Conservation (phyloP, 92 coral and sea anemone genomes). For the Epizoanthus ramosus region DNA sequence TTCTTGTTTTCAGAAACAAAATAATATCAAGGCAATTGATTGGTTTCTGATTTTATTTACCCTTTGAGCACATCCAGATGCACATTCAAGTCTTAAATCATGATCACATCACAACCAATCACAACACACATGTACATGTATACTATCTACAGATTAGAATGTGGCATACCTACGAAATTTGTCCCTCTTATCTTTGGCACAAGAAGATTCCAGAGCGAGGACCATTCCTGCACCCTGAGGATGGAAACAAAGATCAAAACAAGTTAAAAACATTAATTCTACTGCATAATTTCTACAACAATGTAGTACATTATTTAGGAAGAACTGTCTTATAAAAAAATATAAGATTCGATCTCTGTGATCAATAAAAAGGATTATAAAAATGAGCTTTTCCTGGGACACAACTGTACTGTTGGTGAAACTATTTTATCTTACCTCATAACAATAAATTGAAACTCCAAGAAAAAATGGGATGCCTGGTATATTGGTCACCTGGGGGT, state of each 20-base stretch:
- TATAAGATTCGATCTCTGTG: too few relatives aligned
- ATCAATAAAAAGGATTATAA: too few relatives aligned
- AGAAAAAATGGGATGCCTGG: constrained; percentile 93
- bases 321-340: not conserved
- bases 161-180: constrained; percentile 95
- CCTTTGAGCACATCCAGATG: too few relatives aligned
- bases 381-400: too few relatives aligned
- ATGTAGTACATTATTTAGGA: not conserved
- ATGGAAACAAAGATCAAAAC: not conserved
- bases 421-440: constrained; percentile 69
- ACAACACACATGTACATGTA: not conserved
- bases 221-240: constrained; percentile 95
- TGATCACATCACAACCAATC: not conserved
- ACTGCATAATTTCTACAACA: not conserved
- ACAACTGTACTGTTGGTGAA: not conserved
- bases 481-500: constrained; percentile 76
- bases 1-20: too few relatives aligned
- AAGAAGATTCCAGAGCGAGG: constrained; percentile 91
- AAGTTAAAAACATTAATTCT: not conserved
- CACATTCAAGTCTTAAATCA: too few relatives aligned
- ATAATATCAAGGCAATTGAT: too few relatives aligned
- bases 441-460: constrained; percentile 96
- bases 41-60: too few relatives aligned
- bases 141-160: too few relatives aligned
- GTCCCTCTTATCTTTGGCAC: constrained; percentile 80